Conservation (phyloP, 2,797 vertebrate species). For the Sparus aurata region DNA sequence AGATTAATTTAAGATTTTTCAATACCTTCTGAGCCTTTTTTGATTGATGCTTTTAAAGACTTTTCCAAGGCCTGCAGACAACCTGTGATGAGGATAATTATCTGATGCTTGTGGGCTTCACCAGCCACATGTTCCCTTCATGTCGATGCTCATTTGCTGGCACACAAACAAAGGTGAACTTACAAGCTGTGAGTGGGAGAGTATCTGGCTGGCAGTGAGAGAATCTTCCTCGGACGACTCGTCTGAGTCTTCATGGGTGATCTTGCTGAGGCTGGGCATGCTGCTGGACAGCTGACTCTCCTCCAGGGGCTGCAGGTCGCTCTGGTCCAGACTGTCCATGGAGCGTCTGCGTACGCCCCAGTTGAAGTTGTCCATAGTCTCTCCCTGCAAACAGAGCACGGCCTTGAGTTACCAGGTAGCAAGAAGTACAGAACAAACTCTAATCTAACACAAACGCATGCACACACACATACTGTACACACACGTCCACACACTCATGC, state of each 20-base stretch:
- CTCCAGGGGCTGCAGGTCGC: slow-evolving; percentile 93
- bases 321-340: slow-evolving; percentile 90
- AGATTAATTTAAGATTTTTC: not conserved
- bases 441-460: slow-evolving; percentile 44
- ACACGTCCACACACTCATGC: slow-evolving; percentile 59
- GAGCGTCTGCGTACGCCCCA: slow-evolving; percentile 97
- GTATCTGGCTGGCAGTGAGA: slow-evolving; percentile 92
- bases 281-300: slow-evolving; percentile 92
- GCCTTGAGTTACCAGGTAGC: slow-evolving; percentile 14
- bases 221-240: slow-evolving; percentile 96
- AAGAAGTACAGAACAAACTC: not conserved
- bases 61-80: not conserved
- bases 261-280: slow-evolving; percentile 90
- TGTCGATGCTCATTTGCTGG: slow-evolving; percentile 1
- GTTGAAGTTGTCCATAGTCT: slow-evolving; percentile 98
- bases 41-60: not conserved
- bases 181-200: slow-evolving; percentile 90
- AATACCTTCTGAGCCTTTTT: not conserved
- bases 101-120: not conserved
- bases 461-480: slow-evolving; percentile 15
- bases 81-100: not conserved
- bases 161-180: slow-evolving; percentile 42
- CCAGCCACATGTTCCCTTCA: not conserved
- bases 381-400: slow-evolving; percentile 88
- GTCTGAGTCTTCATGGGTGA: slow-evolving; percentile 90